phyloP scores from a whole-genome alignment of 2,797 vertebrate species.

The Eospalax fontanierii region DNA sequence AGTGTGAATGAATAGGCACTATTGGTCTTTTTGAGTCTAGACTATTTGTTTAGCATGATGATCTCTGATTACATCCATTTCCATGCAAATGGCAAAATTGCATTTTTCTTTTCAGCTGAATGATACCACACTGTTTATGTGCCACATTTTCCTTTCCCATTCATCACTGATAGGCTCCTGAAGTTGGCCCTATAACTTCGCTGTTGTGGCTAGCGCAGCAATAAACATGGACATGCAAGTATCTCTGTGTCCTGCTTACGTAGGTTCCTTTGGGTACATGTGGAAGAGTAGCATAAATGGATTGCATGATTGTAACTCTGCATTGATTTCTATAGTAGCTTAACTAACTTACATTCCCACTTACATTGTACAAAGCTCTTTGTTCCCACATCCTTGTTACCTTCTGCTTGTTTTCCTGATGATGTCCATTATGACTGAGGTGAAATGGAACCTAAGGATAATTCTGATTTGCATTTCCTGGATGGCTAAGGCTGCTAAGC shows the following conservation, averaged over 20 bases:
- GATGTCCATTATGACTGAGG: background rate
- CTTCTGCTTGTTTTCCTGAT: background rate
- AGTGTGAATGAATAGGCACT: no score
- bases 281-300: background rate
- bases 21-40: background rate
- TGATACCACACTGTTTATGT: background rate
- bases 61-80: background rate
- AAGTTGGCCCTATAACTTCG: background rate
- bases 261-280: background rate
- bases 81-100: background rate
- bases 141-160: background rate
- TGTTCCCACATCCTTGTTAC: background rate
- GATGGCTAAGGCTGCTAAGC: background rate
- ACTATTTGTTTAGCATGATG: background rate
- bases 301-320: background rate
- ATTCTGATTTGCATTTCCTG: background rate
- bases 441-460: background rate
- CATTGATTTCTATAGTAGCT: background rate
- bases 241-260: background rate
- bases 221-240: background rate
- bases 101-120: background rate
- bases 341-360: background rate
- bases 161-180: background rate
- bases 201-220: background rate
- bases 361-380: background rate